Evolutionary conservation across 2,113 vertebrate genomes (phyloP).

Genomic region (Lates calcarifer): DNA sequence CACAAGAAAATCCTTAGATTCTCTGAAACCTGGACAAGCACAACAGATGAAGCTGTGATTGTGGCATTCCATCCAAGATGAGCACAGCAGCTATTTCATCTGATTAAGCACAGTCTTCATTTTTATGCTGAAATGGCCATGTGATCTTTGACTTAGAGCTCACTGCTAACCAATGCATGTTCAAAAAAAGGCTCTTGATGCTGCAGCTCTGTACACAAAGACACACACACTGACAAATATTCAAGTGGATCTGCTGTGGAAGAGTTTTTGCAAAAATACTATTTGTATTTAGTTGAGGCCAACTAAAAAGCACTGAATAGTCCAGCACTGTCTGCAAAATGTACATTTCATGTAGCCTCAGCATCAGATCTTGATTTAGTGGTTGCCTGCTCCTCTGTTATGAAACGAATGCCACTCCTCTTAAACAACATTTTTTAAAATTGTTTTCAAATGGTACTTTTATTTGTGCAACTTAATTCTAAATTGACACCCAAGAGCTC

Average conservation of each 20-base stretch:
- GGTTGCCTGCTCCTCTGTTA: background rate
- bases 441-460: background rate
- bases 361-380: background rate
- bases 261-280: background rate
- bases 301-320: background rate
- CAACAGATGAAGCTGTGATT: slow-evolving; percentile 15
- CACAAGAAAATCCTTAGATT: background rate
- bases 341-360: background rate
- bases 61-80: slow-evolving; percentile 8
- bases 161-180: slow-evolving; percentile 31
- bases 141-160: slow-evolving; percentile 26
- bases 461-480: slow-evolving; percentile 3
- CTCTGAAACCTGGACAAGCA: background rate
- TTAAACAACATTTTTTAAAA: background rate
- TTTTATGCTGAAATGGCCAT: slow-evolving; percentile 33
- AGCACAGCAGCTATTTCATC: slow-evolving; percentile 1
- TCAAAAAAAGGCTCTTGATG: background rate
- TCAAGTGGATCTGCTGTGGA: background rate
- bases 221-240: background rate
- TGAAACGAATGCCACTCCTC: background rate
- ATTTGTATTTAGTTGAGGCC: background rate
- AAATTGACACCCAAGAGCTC: background rate
- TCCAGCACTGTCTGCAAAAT: background rate
- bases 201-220: background rate
- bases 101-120: slow-evolving; percentile 18